Evolutionary conservation across 2,797 vertebrate species (phyloP).

Genomic region (Lophius americanus): DNA sequence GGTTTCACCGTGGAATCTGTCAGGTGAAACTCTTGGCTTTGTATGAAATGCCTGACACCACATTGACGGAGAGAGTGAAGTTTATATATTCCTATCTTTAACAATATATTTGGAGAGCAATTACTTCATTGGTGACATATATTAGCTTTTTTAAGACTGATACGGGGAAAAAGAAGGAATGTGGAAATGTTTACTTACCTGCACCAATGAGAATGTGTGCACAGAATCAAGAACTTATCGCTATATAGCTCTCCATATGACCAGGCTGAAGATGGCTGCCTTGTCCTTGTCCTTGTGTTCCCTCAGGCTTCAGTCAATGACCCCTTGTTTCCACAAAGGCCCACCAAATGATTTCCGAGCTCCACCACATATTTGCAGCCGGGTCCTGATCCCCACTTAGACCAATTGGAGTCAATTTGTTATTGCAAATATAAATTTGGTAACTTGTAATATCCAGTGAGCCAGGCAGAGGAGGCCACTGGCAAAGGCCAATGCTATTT

Average conservation of each 20-base stretch:
- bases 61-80: slow-evolving; percentile 25
- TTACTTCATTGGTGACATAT: neutral
- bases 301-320: slow-evolving; percentile 52
- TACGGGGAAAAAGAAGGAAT: neutral
- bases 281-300: slow-evolving; percentile 46
- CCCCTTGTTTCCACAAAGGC: slow-evolving; percentile 68
- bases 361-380: slow-evolving; percentile 68
- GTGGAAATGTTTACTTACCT: neutral
- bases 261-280: too few species aligned
- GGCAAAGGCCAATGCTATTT: slow-evolving; percentile 84
- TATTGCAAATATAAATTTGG: slow-evolving; percentile 88
- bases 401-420: slow-evolving; percentile 87
- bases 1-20: slow-evolving; percentile 21
- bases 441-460: slow-evolving; percentile 85
- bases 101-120: slow-evolving; percentile 8
- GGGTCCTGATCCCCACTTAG: slow-evolving; percentile 84
- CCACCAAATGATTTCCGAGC: slow-evolving; percentile 71
- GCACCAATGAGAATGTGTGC: slow-evolving; percentile 13
- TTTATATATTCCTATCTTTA: slow-evolving; percentile 18
- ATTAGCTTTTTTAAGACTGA: neutral
- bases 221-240: neutral
- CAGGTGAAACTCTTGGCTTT: slow-evolving; percentile 11
- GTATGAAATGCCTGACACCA: slow-evolving; percentile 14
- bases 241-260: slow-evolving; percentile 24
- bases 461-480: slow-evolving; percentile 78